phyloP scores from a whole-genome alignment of 2,888 invertebrate species.

The Acanthosepion pharaonis region DNA sequence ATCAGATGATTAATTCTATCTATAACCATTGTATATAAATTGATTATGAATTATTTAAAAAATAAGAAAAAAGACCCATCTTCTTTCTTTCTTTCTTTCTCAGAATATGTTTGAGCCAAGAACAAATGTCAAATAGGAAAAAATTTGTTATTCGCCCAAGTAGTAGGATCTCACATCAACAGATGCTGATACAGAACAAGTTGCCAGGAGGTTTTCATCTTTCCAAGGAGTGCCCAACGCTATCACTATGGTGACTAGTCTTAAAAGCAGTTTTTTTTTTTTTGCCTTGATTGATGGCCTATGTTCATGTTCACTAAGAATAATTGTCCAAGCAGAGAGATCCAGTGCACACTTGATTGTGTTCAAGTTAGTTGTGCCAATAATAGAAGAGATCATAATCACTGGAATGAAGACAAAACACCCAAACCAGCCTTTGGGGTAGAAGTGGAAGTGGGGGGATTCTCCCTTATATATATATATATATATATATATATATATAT shows the following conservation, averaged over 20 bases:
- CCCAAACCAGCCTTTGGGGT: neutral
- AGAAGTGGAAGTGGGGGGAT: neutral
- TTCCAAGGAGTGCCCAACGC: neutral
- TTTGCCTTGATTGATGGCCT: neutral
- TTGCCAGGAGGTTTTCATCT: constrained; percentile 33
- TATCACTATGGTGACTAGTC: constrained; percentile 7
- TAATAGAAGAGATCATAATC: constrained; percentile 33
- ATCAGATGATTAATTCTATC: too few species aligned
- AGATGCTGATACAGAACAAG: neutral
- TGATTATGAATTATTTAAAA: too few species aligned
- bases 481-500: neutral
- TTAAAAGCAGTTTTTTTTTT: neutral
- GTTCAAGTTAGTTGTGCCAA: neutral
- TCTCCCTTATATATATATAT: too few species aligned
- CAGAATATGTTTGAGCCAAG: neutral
- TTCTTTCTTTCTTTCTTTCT: constrained; percentile 44
- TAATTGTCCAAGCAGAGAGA: neutral
- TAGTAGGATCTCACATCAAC: neutral
- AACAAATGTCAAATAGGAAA: neutral
- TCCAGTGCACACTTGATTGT: neutral
- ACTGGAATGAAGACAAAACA: neutral
- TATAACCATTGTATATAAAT: too few species aligned
- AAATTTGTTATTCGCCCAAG: neutral
- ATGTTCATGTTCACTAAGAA: constrained; percentile 7
- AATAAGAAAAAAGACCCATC: too few species aligned